Conservation (phyloP, 2,888 invertebrate species). For the Drosophila melanosoma region DNA sequence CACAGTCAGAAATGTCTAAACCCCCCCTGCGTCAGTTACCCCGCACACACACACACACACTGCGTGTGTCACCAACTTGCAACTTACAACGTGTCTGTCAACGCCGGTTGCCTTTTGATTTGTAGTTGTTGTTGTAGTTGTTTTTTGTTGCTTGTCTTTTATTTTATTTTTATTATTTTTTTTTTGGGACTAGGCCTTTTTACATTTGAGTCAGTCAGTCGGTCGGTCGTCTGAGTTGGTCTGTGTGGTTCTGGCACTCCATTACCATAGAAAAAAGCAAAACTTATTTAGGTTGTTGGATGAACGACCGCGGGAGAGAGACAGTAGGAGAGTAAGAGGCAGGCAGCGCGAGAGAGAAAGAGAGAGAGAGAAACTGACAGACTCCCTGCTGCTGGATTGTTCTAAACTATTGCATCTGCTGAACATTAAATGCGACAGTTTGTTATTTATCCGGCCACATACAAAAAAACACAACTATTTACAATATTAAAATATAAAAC, state of each 20-base stretch:
- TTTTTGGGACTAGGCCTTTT: constrained; percentile 51
- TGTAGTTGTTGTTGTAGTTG: constrained; percentile 18
- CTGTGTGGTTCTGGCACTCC: constrained; percentile 51
- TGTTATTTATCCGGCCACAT: constrained; percentile 5
- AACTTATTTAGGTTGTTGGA: constrained; percentile 72
- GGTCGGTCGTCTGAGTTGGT: constrained; percentile 9
- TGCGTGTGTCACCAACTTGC: constrained; percentile 35
- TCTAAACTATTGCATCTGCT: constrained; percentile 41
- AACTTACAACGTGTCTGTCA: constrained; percentile 47
- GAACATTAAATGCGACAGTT: constrained; percentile 13
- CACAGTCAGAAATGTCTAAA: constrained; percentile 2
- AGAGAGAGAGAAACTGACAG: not conserved
- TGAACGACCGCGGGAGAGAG: constrained; percentile 66
- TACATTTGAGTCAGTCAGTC: constrained; percentile 55
- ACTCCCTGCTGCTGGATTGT: constrained; percentile 3
- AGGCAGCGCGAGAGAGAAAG: not conserved
- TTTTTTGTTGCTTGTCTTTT: constrained; percentile 16
- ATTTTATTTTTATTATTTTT: not conserved
- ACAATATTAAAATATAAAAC: not conserved
- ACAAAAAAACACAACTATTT: constrained; percentile 11
- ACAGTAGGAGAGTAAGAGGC: no score
- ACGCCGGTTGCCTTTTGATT: constrained; percentile 47
- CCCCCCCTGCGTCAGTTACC: constrained; percentile 16
- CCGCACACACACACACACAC: not conserved
- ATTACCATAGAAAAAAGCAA: constrained; percentile 53